A percentile compares a stretch with the other conserved stretches of the same genome.
Evolutionary conservation across 2,113 vertebrate genomes (phyloP).

Genomic region (Megaptera novaeangliae): DNA sequence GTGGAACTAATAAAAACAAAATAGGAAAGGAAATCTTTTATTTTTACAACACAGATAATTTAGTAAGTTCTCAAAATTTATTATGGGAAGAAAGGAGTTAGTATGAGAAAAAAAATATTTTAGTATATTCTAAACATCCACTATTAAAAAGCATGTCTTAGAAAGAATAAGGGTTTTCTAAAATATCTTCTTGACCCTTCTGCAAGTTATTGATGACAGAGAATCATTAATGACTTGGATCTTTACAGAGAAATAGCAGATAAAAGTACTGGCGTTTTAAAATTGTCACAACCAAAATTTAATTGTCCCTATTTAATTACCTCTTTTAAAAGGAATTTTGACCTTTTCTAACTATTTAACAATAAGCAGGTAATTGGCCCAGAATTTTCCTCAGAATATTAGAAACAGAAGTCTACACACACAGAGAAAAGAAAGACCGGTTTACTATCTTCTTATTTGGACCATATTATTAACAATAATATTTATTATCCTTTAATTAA

Average conservation of each 20-base stretch:
- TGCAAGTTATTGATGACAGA: not conserved
- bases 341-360: not conserved
- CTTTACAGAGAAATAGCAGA: not conserved
- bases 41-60: conserved; percentile 4
- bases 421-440: not conserved
- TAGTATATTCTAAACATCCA: not conserved
- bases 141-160: not conserved
- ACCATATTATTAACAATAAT: not conserved
- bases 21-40: not conserved
- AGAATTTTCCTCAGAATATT: not conserved
- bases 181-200: not conserved
- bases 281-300: not conserved
- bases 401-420: not conserved
- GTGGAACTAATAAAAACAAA: conserved; percentile 84
- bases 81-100: not conserved
- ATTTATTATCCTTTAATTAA: not conserved
- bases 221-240: not conserved
- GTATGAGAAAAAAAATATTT: not conserved
- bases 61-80: not conserved
- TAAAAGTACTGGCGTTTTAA: not conserved
- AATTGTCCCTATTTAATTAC: not conserved
- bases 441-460: not conserved
- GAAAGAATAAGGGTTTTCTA: not conserved
- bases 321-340: not conserved
- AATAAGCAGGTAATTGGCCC: not conserved